Evolutionary conservation across 2,113 vertebrate species (phyloP).

Genomic region (Capreolus pygargus): DNA sequence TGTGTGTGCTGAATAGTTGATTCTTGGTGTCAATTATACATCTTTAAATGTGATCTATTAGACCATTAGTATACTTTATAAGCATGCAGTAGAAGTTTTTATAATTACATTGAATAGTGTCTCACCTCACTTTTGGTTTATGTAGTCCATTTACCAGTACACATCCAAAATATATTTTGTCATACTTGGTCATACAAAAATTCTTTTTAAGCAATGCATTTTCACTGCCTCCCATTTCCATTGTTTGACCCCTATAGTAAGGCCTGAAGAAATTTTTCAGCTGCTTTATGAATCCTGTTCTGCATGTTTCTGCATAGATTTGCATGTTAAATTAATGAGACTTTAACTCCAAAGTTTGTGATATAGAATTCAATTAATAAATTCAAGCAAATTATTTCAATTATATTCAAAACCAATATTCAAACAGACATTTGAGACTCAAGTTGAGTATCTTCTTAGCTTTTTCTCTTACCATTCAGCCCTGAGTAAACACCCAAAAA

Average conservation of each 20-base stretch:
- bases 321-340: slow-evolving; percentile 58
- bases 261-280: slow-evolving; percentile 43
- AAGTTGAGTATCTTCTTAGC: slow-evolving; percentile 39
- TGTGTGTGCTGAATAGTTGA: neutral
- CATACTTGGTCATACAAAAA: slow-evolving; percentile 23
- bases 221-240: neutral
- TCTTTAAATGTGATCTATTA: slow-evolving; percentile 31
- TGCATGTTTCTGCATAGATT: slow-evolving; percentile 67
- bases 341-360: slow-evolving; percentile 61
- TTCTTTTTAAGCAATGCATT: slow-evolving; percentile 41
- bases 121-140: neutral
- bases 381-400: slow-evolving; percentile 63
- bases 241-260: slow-evolving; percentile 47
- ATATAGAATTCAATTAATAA: slow-evolving; percentile 70
- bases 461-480: slow-evolving; percentile 44
- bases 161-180: neutral
- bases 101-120: slow-evolving; percentile 17
- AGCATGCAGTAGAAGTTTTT: slow-evolving; percentile 30
- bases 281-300: slow-evolving; percentile 54
- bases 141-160: neutral
- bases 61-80: slow-evolving; percentile 26
- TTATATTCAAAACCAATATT: slow-evolving; percentile 66
- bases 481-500: slow-evolving; percentile 3
- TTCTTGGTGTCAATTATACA: slow-evolving; percentile 8
- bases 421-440: slow-evolving; percentile 49